Base-by-base conservation (phyloP, 2,888 invertebrate species). In the Macropis europaea region DNA sequence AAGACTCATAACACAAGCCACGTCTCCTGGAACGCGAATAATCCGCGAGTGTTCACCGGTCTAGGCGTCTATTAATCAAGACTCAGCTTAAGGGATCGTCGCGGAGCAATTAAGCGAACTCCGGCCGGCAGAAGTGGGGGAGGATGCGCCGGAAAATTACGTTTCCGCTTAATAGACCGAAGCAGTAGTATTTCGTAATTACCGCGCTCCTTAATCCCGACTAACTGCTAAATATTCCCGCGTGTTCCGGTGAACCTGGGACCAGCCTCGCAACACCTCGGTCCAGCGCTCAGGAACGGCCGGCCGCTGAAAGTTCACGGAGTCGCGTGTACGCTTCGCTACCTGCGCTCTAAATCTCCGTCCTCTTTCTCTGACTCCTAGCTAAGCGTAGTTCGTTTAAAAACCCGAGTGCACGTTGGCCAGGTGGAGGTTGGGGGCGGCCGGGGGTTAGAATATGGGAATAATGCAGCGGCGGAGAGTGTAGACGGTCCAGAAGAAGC, bases 131-230 rank as follows among this genome's bases (percentile, higher is more conserved):
- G n/a, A 17, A 30, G 26, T 22, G 56, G 42, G 26, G n/a, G n/a
- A n/a, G n/a, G n/a, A n/a, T n/a, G n/a, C 47, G 28, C 43, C 42
- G 38, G 64, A 66, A 75, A 78, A 75, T 78, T 77, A 78, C 77
- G 79, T 82, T 82, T 81, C 68, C 71, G 77, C 67, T 73, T 81
- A 73, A 78, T 70, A 66, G 64, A 77, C 52, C 71, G 77, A 69
- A 63, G 69, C 56, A 61, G 62, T 70, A 70, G 81, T 84, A 86
- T 86, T 83, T 87, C 75, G 84, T 81, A 86, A 87, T 87, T 86
- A 87, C 82, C 79, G 77, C 72, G 81, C 83, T 86, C 82, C 84
- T 85, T 87, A 85, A 87, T 86, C 84, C 84, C 68, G 60, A 66
- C 71, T 81, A 80, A 83, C 81, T 79, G 82, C 76, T 83, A 82